Percentiles rank a stretch among this genome's conserved stretches.
These are phyloP conservation scores for Dryoscopus gambensis DNA, from an alignment of 2,113 vertebrate species.

Conservation along the genomic window DNA sequence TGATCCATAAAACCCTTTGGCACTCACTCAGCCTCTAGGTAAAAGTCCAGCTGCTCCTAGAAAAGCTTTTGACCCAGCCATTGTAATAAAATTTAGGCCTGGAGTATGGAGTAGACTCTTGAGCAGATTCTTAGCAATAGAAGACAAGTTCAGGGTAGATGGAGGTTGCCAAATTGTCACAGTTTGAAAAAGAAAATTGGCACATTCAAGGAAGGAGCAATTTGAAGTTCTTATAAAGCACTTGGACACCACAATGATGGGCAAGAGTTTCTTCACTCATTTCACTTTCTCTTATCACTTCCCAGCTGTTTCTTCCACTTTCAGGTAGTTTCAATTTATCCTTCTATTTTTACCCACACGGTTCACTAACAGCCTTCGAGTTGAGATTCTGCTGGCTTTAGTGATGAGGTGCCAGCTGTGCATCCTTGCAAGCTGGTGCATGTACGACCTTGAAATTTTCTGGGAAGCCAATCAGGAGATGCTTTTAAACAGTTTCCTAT, in stretches of 20 bases:
- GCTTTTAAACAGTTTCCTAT: neutral
- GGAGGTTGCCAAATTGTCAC: neutral
- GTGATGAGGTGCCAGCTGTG: slow-evolving; percentile 41
- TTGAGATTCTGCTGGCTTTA: neutral
- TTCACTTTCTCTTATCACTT: neutral
- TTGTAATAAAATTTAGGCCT: neutral
- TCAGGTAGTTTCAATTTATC: slow-evolving; percentile 23
- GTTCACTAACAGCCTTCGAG: neutral
- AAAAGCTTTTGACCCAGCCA: neutral
- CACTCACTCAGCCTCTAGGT: neutral
- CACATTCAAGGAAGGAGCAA: slow-evolving; percentile 8
- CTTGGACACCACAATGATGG: neutral
- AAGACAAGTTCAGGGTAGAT: neutral
- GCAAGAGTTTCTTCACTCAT: neutral
- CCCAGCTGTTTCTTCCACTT: neutral
- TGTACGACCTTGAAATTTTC: neutral
- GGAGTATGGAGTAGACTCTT: neutral
- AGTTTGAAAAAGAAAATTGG: slow-evolving; percentile 21
- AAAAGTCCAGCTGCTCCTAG: neutral
- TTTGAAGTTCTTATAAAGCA: neutral
- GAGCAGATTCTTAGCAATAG: neutral
- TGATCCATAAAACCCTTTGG: neutral
- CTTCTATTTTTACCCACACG: neutral
- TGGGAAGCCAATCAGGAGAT: neutral
- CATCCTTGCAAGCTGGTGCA: slow-evolving; percentile 8